phyloP scores from a whole-genome alignment of 2,113 vertebrate genomes.

The Nothoprocta perdicaria region DNA sequence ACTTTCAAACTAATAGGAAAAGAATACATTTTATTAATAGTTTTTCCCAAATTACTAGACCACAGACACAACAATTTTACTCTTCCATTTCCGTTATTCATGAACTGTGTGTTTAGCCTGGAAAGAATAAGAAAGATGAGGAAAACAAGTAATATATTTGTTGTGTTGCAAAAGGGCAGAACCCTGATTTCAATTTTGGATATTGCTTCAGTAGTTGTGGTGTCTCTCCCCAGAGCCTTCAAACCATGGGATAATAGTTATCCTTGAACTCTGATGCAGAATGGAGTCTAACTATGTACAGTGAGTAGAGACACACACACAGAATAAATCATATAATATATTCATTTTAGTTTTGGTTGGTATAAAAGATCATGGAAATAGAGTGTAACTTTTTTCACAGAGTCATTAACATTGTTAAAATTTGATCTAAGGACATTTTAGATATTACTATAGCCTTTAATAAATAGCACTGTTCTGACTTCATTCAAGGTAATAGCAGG shows the following conservation, averaged over 20 bases:
- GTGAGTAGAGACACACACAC: background rate
- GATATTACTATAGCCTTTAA: conserved; percentile 28
- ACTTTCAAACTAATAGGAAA: background rate
- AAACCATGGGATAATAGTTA: background rate
- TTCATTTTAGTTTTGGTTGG: background rate
- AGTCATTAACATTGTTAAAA: conserved; percentile 2
- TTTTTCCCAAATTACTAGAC: background rate
- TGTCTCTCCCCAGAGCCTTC: background rate
- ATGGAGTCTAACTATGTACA: background rate
- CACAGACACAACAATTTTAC: background rate
- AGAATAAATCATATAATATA: background rate
- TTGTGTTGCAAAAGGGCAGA: background rate
- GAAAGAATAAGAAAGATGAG: background rate
- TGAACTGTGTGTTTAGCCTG: background rate
- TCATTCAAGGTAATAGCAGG: conserved; percentile 15
- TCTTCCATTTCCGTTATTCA: background rate
- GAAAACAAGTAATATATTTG: background rate
- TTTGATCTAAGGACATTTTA: background rate
- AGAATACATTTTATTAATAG: background rate
- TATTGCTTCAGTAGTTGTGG: background rate
- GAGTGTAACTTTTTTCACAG: background rate
- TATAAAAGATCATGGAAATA: background rate
- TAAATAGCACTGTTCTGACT: background rate
- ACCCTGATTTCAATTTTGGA: background rate
- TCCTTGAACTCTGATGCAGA: background rate